phyloP scores from a whole-genome alignment of 2,113 vertebrate species.

The Eurystomus gularis region DNA sequence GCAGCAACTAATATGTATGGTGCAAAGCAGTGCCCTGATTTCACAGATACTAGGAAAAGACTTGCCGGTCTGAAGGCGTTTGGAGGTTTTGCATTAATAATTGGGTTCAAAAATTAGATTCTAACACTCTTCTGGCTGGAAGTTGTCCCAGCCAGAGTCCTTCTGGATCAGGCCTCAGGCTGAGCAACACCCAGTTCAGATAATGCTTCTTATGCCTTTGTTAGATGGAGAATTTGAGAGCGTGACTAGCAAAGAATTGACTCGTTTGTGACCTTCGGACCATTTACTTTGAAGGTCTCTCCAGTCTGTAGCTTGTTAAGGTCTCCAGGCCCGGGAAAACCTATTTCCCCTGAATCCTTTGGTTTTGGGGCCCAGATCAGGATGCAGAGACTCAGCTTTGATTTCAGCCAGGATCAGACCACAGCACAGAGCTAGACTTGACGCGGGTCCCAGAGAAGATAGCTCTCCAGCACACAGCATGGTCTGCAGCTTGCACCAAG shows the following conservation, averaged over 20 bases:
- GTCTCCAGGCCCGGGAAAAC: not conserved
- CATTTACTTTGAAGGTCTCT: not conserved
- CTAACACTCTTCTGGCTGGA: not conserved
- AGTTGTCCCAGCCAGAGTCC: not conserved
- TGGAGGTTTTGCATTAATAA: not conserved
- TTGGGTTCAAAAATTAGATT: not conserved
- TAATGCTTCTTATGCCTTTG: fast-evolving
- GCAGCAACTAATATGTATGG: not conserved
- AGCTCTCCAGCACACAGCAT: fast-evolving
- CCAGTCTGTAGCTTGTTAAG: not conserved
- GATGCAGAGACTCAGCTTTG: fast-evolving
- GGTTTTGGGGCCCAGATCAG: not conserved
- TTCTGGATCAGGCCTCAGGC: not conserved
- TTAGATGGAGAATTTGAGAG: not conserved
- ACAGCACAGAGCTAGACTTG: fast-evolving
- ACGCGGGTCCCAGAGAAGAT: fast-evolving
- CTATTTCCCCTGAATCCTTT: not conserved
- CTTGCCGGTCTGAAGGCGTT: not conserved
- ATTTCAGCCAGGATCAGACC: not conserved
- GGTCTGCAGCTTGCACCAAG: fast-evolving
- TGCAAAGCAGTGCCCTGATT: not conserved
- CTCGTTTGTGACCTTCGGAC: too few species aligned
- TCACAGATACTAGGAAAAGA: not conserved
- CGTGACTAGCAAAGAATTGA: fast-evolving
- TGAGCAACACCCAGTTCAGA: not conserved